Evolutionary conservation across 2,113 vertebrate genomes (phyloP).

Genomic region (Aix galericulata): DNA sequence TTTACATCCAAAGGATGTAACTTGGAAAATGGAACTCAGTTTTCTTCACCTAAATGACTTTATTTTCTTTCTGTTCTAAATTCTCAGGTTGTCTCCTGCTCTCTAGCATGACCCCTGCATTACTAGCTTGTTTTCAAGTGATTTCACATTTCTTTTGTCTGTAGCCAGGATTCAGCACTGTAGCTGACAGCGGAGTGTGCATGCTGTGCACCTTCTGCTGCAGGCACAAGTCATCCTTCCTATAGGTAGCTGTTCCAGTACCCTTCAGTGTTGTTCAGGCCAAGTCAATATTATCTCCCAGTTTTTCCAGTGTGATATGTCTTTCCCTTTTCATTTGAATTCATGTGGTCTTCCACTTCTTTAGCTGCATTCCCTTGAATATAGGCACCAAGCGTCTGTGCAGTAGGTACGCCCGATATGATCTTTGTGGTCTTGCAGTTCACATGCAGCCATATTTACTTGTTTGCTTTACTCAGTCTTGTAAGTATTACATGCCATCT

Average conservation of each 20-base stretch:
- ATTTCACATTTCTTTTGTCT: constrained; percentile 8
- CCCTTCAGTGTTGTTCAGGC: background rate
- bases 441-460: background rate
- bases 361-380: background rate
- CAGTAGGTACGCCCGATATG: background rate
- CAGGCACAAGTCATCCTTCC: background rate
- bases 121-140: background rate
- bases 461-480: background rate
- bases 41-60: background rate
- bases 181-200: background rate
- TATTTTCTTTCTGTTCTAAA: background rate
- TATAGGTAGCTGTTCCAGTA: background rate
- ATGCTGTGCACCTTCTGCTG: constrained; percentile 33
- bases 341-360: background rate
- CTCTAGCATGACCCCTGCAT: background rate
- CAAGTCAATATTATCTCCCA: background rate
- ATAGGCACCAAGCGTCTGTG: background rate
- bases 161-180: background rate
- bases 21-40: background rate
- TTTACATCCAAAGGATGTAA: background rate
- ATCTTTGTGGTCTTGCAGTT: background rate
- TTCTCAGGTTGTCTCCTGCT: background rate
- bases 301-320: background rate
- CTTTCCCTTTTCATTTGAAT: background rate
- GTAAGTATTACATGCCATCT: background rate